phyloP scores from a whole-genome alignment of 2,797 vertebrate species.

The Peromyscus melanophrys region DNA sequence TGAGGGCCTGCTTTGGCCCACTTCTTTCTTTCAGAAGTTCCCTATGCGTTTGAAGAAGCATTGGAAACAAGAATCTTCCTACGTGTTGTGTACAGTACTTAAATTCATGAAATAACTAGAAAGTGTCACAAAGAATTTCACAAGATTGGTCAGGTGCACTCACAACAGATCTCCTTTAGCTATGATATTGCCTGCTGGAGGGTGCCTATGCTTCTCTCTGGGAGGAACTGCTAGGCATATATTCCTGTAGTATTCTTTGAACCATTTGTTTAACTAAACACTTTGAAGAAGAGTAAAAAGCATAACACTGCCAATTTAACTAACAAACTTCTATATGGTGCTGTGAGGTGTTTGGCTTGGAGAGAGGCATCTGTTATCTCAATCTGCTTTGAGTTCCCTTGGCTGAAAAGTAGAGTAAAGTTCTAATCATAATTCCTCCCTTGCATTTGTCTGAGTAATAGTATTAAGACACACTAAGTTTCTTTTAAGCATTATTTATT shows the following conservation, averaged over 20 bases:
- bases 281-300: background rate
- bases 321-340: background rate
- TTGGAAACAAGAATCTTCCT: background rate
- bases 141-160: background rate
- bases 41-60: background rate
- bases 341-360: background rate
- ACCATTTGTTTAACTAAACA: constrained; percentile 5
- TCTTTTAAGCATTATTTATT: background rate
- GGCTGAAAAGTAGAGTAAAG: background rate
- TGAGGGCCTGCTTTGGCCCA: background rate
- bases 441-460: background rate
- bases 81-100: background rate
- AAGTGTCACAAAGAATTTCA: background rate
- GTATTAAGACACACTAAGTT: background rate
- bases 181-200: background rate
- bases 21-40: background rate
- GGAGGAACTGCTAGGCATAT: background rate
- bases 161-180: background rate
- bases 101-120: background rate
- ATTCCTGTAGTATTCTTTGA: background rate
- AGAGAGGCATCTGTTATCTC: background rate
- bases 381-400: background rate
- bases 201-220: background rate
- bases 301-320: background rate
- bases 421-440: background rate